Evolutionary conservation across 2,888 invertebrate species (phyloP), one percentile per base, ranked within the genome.

Genomic region (Pachycephus smyrnensis): DNA sequence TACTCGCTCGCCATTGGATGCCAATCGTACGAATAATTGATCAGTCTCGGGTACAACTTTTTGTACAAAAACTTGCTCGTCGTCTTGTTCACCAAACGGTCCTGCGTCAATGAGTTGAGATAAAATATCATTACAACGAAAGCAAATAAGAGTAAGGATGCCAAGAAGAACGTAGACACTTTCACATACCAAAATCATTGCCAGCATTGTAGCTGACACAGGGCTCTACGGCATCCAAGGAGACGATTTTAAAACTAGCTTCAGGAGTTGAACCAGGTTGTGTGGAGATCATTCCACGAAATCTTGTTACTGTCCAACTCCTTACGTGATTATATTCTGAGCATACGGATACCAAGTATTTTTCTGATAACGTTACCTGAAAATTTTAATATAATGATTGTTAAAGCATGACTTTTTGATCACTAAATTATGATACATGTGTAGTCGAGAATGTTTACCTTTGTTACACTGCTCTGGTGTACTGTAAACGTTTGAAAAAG

Each of bases 401-500:
- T 31, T 36, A 23, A 15, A 30, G 37, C 23, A 4, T 68, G 15
- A 69, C 3, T 31, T 69, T n/a, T 55, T 55, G 9, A 23, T 55
- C 55, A 2, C 2, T 23, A 55, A 23, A 55, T 69, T n/a, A 77
- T 76, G 15, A 11, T 4, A 36, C 35, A 68, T 37, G 40, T 73
- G 11, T 68, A 31, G 15, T 69, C 2, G 31, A 69, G 12, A 30
- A 78, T 79, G 75, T 76, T 83, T 92, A 96, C 98, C 94, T 98
- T 98, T 35, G 97, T 98, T 30, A 99, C 97, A 81, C 98, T 97
- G 92, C 97, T 98, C 91, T 98, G 97, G 91, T 99, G 99, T 0
- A 99, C 99, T 0, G 98, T 98, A 92, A 98, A 98, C 0, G 98
- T 99, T 93, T 99, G 99, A 93, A 99, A 99, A 69, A 99, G 93